Evolutionary conservation across 2,113 vertebrate genomes (phyloP).

Genomic region (Lucifuga dentata): DNA sequence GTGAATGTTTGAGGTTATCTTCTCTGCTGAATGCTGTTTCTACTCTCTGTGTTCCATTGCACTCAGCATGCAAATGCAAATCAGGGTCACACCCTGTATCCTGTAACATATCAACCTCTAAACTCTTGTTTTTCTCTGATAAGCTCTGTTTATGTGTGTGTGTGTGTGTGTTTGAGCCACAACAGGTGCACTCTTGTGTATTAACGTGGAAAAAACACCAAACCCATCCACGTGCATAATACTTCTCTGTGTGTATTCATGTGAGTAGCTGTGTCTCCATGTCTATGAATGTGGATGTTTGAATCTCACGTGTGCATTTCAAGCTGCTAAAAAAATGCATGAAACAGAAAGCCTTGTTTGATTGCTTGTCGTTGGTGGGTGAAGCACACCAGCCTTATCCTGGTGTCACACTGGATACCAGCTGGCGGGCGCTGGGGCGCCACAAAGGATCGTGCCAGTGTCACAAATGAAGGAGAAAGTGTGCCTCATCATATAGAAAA

Average conservation of each 20-base stretch:
- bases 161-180: conserved; percentile 28
- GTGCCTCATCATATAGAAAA: conserved; percentile 72
- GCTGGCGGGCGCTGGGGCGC: conserved; percentile 67
- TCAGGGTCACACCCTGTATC: conserved; percentile 72
- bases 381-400: conserved; percentile 41
- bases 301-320: conserved; percentile 33
- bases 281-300: conserved; percentile 42
- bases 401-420: conserved; percentile 59
- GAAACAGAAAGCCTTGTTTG: conserved; percentile 28
- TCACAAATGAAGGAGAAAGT: conserved; percentile 64
- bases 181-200: conserved; percentile 59
- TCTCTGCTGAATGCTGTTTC: conserved; percentile 68
- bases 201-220: conserved; percentile 60
- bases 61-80: conserved; percentile 73
- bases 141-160: conserved; percentile 34
- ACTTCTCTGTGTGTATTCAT: background rate
- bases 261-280: conserved; percentile 19
- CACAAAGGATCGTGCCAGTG: conserved; percentile 51
- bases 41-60: conserved; percentile 67
- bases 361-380: conserved; percentile 40
- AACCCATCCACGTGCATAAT: conserved; percentile 20
- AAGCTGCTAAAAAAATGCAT: conserved; percentile 8
- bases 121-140: conserved; percentile 76
- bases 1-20: conserved; percentile 79
- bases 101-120: conserved; percentile 66